Percentiles rank a stretch among this genome's conserved stretches.
These are phyloP conservation scores for Macrotis lagotis DNA, from an alignment of 2,113 vertebrate genomes.

Conservation along the genomic window DNA sequence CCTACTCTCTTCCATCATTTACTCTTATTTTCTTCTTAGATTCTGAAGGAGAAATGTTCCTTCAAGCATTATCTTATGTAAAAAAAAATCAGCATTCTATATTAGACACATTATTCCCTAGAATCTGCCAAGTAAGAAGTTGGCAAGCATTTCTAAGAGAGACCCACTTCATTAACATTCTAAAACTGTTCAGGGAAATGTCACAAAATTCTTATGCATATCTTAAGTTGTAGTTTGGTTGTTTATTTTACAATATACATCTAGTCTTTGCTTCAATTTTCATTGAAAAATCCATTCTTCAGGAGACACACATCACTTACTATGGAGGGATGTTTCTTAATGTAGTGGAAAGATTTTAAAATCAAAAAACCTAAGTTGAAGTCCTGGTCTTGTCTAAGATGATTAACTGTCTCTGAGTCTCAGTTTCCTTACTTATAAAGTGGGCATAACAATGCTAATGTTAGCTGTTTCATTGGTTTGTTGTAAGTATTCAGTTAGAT, in stretches of 20 bases:
- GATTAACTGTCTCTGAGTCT: background rate
- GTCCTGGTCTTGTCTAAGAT: background rate
- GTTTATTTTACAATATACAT: too few species aligned
- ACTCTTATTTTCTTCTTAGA: background rate
- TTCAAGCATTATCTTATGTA: background rate
- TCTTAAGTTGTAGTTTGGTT: background rate
- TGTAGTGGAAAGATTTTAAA: background rate
- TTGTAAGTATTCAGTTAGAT: too few species aligned
- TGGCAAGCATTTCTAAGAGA: background rate
- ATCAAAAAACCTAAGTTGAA: background rate
- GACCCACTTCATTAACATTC: background rate
- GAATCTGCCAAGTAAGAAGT: background rate
- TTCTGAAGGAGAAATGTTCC: background rate
- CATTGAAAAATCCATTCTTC: background rate
- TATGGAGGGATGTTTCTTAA: background rate
- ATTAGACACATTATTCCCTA: background rate
- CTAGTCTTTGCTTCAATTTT: background rate
- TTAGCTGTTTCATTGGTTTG: background rate
- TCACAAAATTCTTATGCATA: background rate
- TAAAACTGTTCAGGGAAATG: background rate
- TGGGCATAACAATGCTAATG: background rate
- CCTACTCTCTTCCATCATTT: background rate
- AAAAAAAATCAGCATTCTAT: background rate
- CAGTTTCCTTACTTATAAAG: background rate
- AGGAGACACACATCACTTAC: background rate